Base-by-base conservation (phyloP, 2,113 vertebrate genomes). In the Paratilapia polleni region DNA sequence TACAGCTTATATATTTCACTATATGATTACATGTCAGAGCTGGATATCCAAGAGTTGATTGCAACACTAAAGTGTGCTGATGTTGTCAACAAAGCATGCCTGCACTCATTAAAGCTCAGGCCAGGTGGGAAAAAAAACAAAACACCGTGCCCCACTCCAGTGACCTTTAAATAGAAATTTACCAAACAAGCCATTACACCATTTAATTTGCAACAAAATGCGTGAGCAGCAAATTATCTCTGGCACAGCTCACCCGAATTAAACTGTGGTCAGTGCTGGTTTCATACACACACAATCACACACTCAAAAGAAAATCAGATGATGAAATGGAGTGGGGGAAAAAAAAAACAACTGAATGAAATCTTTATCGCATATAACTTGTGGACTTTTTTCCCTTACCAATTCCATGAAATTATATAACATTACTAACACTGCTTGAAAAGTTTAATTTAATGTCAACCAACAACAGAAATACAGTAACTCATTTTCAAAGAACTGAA, bases 371-470 rank as follows among this genome's bases (percentile, higher is more conserved):
- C 24, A 9, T 17, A 73, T 36, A 73, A 31, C 19, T 28, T 0
- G 4, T 31, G 17, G 47, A 41, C 15, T 9, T 74, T 36, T 57
- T 36, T 36, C 36, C 26, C 31, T 73, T n/a, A 54, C 47, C 7
- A 73, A 34, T 34, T 28, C 26, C 26, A 54, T 24, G 20, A n/a
- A n/a, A n/a, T n/a, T 58, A 28, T 31, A 54, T 54, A 49, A 61
- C 56, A 78, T 63, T 81, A 36, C 26, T 41, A 31, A 49, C 47
- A 80, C 75, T 41, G 8, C 22, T 68, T 75, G 41, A 47, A 63
- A 84, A 73, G 2, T 34, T 84, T 70, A 2, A n/a, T 83, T 81
- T 81, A 63, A 91, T 82, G 34, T 22, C 43, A 36, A 80, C 62
- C 28, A 84, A 54, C 31, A 60, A 79, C n/a, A 75, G 3, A 68